Conservation (phyloP, 2,797 vertebrate genomes). For the Mionectes olivaceus region DNA sequence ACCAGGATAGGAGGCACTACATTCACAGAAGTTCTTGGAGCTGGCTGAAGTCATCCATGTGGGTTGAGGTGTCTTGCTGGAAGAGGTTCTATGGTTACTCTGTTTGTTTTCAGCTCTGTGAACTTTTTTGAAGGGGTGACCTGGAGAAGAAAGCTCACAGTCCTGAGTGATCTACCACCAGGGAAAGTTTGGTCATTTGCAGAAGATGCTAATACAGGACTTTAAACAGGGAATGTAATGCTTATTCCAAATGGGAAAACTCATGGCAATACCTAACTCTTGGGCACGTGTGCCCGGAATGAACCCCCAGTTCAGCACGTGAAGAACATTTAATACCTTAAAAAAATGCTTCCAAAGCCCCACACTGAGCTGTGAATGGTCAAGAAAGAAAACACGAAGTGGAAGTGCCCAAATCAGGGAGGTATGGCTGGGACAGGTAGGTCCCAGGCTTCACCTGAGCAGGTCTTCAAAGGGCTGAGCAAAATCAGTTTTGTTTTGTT, state of each 20-base stretch:
- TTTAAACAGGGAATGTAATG: neutral
- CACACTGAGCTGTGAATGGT: neutral
- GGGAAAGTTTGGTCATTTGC: neutral
- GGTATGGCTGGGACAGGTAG: neutral
- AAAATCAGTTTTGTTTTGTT: conserved; percentile 25
- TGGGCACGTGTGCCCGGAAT: neutral
- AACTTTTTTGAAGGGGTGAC: neutral
- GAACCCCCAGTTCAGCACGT: too few species aligned
- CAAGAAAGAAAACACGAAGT: neutral
- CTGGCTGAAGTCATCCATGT: neutral
- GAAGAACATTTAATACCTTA: neutral
- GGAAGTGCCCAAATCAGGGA: neutral
- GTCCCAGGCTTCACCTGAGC: neutral
- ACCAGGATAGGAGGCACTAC: conserved; percentile 34
- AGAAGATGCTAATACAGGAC: neutral
- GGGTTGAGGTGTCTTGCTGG: neutral
- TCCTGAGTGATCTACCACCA: neutral
- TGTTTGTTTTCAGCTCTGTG: neutral
- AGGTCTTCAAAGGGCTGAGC: conserved; percentile 39
- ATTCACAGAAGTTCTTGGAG: neutral
- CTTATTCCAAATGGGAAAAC: neutral
- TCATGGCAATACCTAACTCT: neutral
- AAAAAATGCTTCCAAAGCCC: neutral
- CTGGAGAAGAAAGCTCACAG: neutral
- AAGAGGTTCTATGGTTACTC: neutral